Evolutionary conservation across 1,140 invertebrate genomes (phyloP).

Genomic region (Danaus melanippus): DNA sequence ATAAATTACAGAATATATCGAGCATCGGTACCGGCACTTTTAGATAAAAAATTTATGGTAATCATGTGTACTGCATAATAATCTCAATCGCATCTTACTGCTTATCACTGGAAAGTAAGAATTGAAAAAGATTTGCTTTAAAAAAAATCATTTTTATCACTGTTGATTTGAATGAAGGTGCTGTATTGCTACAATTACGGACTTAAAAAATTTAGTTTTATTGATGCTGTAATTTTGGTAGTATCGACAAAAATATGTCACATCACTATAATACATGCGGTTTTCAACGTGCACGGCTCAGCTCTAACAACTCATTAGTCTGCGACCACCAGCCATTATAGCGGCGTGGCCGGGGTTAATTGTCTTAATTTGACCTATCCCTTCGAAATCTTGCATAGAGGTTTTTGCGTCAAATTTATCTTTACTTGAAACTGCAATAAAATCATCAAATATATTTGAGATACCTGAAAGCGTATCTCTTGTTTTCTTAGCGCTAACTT

Average conservation of each 20-base stretch:
- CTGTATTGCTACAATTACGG: no score
- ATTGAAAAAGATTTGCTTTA: no score
- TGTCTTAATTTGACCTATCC: slow-evolving; percentile 46
- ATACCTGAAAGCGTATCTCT: no score
- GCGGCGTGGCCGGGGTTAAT: slow-evolving; percentile 38
- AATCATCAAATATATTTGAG: no score
- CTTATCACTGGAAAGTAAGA: no score
- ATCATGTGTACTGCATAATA: no score
- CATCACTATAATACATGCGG: slow-evolving; percentile 39
- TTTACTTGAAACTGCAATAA: no score
- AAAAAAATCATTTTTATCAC: no score
- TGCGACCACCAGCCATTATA: slow-evolving; percentile 39
- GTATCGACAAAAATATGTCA: neutral
- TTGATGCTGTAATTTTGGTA: neutral
- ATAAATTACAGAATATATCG: slow-evolving; percentile 21
- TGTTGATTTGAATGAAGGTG: no score
- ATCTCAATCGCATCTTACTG: no score
- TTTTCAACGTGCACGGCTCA: slow-evolving; percentile 38
- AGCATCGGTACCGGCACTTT: slow-evolving; percentile 6
- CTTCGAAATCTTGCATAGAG: slow-evolving; percentile 20
- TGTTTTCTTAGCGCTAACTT: no score
- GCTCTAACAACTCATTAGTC: slow-evolving; percentile 61
- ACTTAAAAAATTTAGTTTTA: no score
- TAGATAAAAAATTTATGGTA: neutral
- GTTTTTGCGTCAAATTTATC: slow-evolving; percentile 11